Conservation (phyloP, 2,113 vertebrate genomes). For the Pavo muticus region DNA sequence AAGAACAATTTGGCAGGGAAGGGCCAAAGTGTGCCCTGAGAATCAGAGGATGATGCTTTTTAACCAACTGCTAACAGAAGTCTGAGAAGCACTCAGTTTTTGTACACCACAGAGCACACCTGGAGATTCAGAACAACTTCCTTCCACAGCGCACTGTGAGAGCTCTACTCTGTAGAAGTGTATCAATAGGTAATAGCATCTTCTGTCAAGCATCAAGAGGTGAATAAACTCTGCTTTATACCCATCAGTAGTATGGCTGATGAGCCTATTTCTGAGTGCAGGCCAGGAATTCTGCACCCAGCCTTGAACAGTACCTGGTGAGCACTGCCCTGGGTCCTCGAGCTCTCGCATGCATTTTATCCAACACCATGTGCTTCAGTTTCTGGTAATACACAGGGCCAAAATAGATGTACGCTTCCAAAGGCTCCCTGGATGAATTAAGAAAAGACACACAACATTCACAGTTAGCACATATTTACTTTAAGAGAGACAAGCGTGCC, state of each 20-base stretch:
- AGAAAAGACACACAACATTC: not conserved
- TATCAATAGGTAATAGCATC: not conserved
- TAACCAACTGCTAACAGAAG: not conserved
- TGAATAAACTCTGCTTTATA: not conserved
- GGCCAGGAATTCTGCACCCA: not conserved
- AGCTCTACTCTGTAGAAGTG: not conserved
- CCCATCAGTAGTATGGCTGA: not conserved
- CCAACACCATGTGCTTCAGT: conserved; percentile 98
- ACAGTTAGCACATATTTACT: not conserved
- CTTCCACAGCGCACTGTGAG: not conserved
- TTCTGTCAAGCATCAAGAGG: not conserved
- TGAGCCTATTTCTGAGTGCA: not conserved
- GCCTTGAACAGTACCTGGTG: conserved; percentile 85
- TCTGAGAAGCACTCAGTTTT: not conserved
- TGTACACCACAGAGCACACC: not conserved
- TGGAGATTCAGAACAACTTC: not conserved
- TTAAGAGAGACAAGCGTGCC: not conserved
- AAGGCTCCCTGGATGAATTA: conserved; percentile 84
- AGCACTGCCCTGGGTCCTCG: conserved; percentile 95
- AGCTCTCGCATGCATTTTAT: conserved; percentile 98
- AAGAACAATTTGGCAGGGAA: not conserved
- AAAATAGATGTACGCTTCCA: conserved; percentile 98
- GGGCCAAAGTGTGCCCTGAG: not conserved
- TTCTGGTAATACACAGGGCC: conserved; percentile 99
- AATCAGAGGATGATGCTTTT: not conserved